Percentiles rank a stretch among this genome's conserved stretches.
phyloP scores from a whole-genome alignment of 2,113 vertebrate genomes.

The Oncorhynchus kisutch region DNA sequence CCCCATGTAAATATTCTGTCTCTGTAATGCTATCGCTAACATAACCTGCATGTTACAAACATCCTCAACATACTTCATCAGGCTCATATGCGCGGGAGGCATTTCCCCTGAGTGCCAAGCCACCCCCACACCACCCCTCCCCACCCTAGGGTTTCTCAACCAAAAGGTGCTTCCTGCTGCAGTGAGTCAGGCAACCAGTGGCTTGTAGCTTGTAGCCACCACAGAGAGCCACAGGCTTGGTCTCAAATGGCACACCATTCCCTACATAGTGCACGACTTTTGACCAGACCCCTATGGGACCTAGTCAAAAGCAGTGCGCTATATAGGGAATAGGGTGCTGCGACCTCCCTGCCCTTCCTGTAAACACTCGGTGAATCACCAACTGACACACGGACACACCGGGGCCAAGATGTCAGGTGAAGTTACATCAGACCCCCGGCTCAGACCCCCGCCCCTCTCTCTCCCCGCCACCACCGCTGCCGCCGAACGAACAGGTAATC shows the following conservation, averaged over 20 bases:
- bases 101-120: not conserved
- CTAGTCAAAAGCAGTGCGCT: not conserved
- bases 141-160: slow-evolving; percentile 37
- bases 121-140: not conserved
- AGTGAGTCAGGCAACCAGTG: not conserved
- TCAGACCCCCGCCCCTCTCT: too few relatives aligned
- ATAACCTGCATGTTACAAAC: not conserved
- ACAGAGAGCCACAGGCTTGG: not conserved
- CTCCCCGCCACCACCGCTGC: slow-evolving; percentile 52
- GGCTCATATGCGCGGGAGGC: not conserved
- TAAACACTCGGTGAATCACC: slow-evolving; percentile 78
- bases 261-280: too few relatives aligned
- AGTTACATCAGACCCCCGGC: slow-evolving; percentile 69
- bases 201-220: not conserved
- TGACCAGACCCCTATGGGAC: too few relatives aligned
- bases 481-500: slow-evolving; percentile 57
- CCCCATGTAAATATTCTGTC: not conserved
- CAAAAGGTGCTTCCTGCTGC: slow-evolving; percentile 55
- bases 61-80: not conserved
- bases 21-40: too few relatives aligned
- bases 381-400: slow-evolving; percentile 65
- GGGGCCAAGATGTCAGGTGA: slow-evolving; percentile 77
- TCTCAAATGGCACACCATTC: too few relatives aligned
- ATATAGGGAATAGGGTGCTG: not conserved
- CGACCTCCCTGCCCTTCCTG: slow-evolving; percentile 66